phyloP scores from a whole-genome alignment of 1,140 invertebrate species.

The Ooceraea biroi region DNA sequence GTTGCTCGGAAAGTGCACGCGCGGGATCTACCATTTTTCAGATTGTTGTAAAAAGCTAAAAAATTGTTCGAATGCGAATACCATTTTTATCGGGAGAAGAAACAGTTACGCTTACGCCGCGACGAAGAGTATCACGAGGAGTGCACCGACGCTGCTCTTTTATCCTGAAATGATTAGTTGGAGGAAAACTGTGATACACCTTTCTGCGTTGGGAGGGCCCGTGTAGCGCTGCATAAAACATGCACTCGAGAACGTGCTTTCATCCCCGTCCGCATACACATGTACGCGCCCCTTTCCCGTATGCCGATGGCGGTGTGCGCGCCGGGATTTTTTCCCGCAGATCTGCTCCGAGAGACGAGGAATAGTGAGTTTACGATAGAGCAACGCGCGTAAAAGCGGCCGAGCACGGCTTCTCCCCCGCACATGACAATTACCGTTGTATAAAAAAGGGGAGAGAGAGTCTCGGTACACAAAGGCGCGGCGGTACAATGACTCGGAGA shows the following conservation, averaged over 20 bases:
- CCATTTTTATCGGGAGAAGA: neutral
- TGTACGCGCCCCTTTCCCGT: neutral
- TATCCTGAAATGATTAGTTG: neutral
- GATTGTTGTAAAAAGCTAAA: neutral
- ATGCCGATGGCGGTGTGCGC: neutral
- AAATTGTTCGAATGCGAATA: neutral
- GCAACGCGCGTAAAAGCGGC: constrained; percentile 39
- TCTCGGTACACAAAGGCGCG: constrained; percentile 24
- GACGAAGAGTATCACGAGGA: neutral
- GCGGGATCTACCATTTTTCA: too few species aligned
- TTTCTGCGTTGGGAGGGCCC: constrained; percentile 6
- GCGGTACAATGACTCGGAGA: constrained; percentile 17
- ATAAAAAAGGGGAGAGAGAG: neutral
- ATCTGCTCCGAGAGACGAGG: constrained; percentile 10
- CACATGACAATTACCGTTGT: constrained; percentile 49
- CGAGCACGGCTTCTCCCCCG: constrained; percentile 5
- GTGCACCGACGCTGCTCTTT: neutral
- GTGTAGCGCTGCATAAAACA: constrained; percentile 1
- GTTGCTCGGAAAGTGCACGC: too few species aligned
- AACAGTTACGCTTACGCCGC: neutral
- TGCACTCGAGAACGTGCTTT: neutral
- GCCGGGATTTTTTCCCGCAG: constrained; percentile 16
- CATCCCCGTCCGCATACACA: neutral
- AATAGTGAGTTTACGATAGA: constrained; percentile 38
- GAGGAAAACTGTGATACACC: neutral